Evolutionary conservation across 1,140 invertebrate species (phyloP), one percentile per base, ranked within the genome.

Genomic region (Temnothorax nylanderi): DNA sequence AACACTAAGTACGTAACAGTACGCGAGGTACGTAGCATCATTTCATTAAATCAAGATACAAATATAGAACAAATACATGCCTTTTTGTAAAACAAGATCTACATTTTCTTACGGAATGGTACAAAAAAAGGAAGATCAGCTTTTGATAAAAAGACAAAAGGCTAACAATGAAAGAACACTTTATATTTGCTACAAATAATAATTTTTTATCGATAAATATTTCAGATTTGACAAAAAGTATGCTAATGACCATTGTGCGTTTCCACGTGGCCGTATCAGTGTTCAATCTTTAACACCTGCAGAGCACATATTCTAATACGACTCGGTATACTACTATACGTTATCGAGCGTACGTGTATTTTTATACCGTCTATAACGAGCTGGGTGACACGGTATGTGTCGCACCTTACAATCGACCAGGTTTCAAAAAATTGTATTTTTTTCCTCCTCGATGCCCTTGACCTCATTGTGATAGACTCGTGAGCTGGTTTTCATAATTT

Each of bases 341-440:
- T 71, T 71, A 81, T 81, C 41, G 49, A 81, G 21, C 49, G 64
- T 3, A 1, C 4, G 62, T 44, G 37, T 81, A 81, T 81, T 81
- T 81, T 81, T 81, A 81, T 37, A 69, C 51, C 21, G 5, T 18
- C 78, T 71, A 71, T 54, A 71, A 71, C 0, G 2, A 71, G 16
- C 21, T 56, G 44, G 5, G 16, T 8, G 32, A 51, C 47, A 37
- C 16, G n/a, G 26, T n/a, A 49, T 49, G 41, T 18, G 26, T 77
- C 41, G 74, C 26, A 41, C 13, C 13, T 69, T 69, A 54, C 18
- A 51, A 80, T 67, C 44, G 34, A 34, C 8, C 4, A 10, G 11
- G 34, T 69, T 81, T 69, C 47, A 81, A 49, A 65, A 69, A 67
- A 34, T 69, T 69, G 5, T 54, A 56, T 69, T 81, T 69, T 37